Evolutionary conservation across 2,113 vertebrate species (phyloP), one percentile per base, ranked within the genome.

Genomic region (Otocyon megalotis): DNA sequence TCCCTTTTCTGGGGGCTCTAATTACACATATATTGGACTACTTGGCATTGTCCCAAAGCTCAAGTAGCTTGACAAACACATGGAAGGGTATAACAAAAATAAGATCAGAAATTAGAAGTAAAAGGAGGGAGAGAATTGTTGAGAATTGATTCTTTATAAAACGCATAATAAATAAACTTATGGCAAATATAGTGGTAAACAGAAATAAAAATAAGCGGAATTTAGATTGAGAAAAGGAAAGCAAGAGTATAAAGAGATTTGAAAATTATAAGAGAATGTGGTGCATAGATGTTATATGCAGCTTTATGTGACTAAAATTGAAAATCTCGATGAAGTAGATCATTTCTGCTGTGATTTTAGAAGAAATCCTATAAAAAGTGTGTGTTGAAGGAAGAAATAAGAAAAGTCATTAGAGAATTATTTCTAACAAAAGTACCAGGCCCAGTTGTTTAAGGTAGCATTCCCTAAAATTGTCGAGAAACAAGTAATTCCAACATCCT

Each of bases 141-240:
- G 77, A 89, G 56, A 82, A 81, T 24, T 5, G 11, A 74, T 35
- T 91, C 83, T 89, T 96, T 54, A 7, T 69, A 58, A 74, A 90
- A 93, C 81, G 24, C 13, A n/a, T 17, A 94, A 43, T 58, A 63
- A 54, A 54, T 65, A 81, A 94, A 72, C 63, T 79, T 85, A 11
- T 88, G 65, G 63, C 43, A 96, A 84, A 32, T 93, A 13, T 54
- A n/a, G 56, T 67, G 72, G 30, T 81, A 86, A 95, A 86, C 94
- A 11, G 37, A 95, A 93, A 79, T 56, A 84, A 95, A 65, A 50
- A 65, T 74, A 71, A 84, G 76, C 20, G 88, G 84, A 93, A 81
- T 95, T 87, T 80, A 84, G 37, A 53, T 62, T 65, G 37, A 62
- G 11, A 72, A 83, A 84, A 87, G 63, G 32, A 69, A 88, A 93